Conservation (phyloP, 2,113 vertebrate species). For the Arizona elegans region DNA sequence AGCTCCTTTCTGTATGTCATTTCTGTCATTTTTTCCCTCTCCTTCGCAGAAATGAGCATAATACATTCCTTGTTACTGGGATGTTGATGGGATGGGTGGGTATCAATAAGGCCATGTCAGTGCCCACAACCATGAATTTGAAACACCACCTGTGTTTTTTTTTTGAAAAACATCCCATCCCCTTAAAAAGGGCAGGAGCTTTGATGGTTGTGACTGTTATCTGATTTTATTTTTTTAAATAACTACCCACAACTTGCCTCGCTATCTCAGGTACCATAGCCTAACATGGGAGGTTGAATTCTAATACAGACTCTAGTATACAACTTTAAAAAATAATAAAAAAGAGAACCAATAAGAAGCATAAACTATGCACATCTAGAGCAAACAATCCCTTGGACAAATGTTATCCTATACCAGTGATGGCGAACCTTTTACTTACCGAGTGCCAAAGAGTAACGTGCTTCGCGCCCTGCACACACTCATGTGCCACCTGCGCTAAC, state of each 20-base stretch:
- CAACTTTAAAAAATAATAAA: not conserved
- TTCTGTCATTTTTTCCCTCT: not conserved
- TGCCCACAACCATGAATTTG: not conserved
- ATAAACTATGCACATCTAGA: not conserved
- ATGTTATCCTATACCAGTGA: not conserved
- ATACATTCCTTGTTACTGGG: not conserved
- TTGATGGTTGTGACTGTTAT: not conserved
- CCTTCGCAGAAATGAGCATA: not conserved
- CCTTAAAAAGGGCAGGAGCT: not conserved
- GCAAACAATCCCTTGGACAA: not conserved
- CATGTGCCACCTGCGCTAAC: too few relatives aligned
- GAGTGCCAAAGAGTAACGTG: too few relatives aligned
- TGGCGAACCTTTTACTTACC: too few relatives aligned
- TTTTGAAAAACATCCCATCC: not conserved
- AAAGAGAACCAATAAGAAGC: not conserved
- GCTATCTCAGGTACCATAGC: not conserved
- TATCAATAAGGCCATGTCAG: not conserved
- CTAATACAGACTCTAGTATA: not conserved
- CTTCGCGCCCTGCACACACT: too few relatives aligned
- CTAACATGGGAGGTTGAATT: not conserved
- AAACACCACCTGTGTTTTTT: not conserved
- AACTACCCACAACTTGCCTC: not conserved
- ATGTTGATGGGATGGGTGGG: not conserved
- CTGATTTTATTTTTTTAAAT: not conserved
- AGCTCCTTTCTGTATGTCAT: not conserved